Base-by-base conservation (phyloP, 1,140 invertebrate species). In the Lepidotrigona ventralis region DNA sequence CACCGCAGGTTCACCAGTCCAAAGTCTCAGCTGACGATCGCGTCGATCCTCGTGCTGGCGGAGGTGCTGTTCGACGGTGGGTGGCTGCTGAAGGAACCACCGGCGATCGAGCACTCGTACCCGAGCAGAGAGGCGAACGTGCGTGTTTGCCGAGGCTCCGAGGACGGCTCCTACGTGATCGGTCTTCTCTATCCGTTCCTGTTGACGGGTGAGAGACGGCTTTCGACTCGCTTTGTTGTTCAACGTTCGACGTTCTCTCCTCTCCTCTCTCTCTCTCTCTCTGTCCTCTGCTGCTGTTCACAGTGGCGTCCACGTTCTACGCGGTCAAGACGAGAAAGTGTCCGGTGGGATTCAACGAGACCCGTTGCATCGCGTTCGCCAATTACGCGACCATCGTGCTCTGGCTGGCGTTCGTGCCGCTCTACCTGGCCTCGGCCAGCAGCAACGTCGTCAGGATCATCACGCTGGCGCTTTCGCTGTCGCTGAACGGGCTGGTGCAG, bases 341-440 rank as follows among this genome's bases (percentile, higher is more conserved):
- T 89, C 97, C 97, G 5, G 97, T 96, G 86, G 97, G 97, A 70
- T 97, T 97, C 91, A 97, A 97, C 92, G 96, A 96, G 90, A 95
- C 96, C 0, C 95, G 96, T 54, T 96, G 96, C 86, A 96, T 97
- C 85, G 97, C 96, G 39, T 97, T 97, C 91, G 96, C 97, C 2
- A 97, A 97, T 94, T 97, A 97, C 90, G 96, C 96, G 1, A 97
- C 96, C 4, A 96, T 96, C 86, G 95, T 97, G 33, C 95, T 97
- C n/a, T 97, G 97, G 97, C 91, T 97, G 58, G 96, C 96, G 17
- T 97, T 97, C 89, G 95, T 97, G 14, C 96, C 97, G 3, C 95
- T 97, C 12, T 97, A 91, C 29, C 70, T 92, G 5, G 89, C 89
- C 4, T 92, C 91, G 2, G 88, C 86, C 14, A 97, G 92, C 14